These are phyloP conservation scores for Drosophila pseudoobscura DNA, from an alignment of 1,140 invertebrate species.

Conservation along the genomic window DNA sequence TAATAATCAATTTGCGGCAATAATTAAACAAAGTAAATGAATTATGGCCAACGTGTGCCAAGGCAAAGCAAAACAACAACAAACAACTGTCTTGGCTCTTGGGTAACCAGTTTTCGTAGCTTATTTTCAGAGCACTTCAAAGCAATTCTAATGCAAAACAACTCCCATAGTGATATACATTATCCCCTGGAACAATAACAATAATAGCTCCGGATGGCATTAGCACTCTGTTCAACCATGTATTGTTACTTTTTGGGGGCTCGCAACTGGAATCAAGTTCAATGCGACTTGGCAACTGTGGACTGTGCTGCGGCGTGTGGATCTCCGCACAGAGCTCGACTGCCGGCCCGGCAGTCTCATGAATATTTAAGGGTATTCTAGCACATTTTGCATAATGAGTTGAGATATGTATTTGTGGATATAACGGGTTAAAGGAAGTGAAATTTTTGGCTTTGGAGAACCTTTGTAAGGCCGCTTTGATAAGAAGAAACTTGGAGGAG, in stretches of 20 bases:
- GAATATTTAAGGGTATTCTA: slow-evolving; percentile 53
- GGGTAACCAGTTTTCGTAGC: slow-evolving; percentile 25
- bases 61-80: slow-evolving; percentile 34
- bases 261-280: slow-evolving; percentile 63
- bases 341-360: slow-evolving; percentile 39
- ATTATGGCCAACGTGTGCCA: slow-evolving; percentile 34
- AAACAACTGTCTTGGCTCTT: slow-evolving; percentile 2
- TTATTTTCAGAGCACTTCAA: slow-evolving; percentile 19
- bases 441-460: slow-evolving; percentile 21
- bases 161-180: slow-evolving; percentile 18
- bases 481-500: not conserved
- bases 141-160: slow-evolving; percentile 42
- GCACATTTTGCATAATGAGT: slow-evolving; percentile 54
- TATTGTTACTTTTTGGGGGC: slow-evolving; percentile 58
- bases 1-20: not conserved
- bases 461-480: slow-evolving; percentile 7
- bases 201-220: slow-evolving; percentile 35
- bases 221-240: slow-evolving; percentile 8
- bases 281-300: slow-evolving; percentile 45
- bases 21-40: slow-evolving; percentile 8
- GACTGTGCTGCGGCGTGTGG: not conserved
- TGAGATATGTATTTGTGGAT: slow-evolving; percentile 29
- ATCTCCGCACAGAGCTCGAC: slow-evolving; percentile 39
- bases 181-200: slow-evolving; percentile 29
- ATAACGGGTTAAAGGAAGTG: slow-evolving; percentile 17